These are phyloP conservation scores for Mythimna vitellina DNA, from an alignment of 2,888 invertebrate species.

Conservation along the genomic window DNA sequence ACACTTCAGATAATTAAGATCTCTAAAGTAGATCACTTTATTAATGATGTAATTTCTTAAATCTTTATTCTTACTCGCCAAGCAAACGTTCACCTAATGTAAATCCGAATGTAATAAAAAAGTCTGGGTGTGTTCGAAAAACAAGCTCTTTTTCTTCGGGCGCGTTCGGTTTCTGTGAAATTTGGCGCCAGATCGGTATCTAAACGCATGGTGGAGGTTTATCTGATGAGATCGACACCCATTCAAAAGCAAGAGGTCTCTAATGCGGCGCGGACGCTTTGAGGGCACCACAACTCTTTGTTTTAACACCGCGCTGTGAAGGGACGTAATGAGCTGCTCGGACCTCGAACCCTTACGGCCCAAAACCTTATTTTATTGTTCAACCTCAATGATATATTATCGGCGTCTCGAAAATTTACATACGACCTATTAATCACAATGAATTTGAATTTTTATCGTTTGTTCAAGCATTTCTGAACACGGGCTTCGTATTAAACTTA, in stretches of 20 bases:
- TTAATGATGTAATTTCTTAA: constrained; percentile 11
- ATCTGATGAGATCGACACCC: constrained; percentile 84
- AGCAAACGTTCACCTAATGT: constrained; percentile 24
- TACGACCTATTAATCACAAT: constrained; percentile 61
- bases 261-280: constrained; percentile 78
- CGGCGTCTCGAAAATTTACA: constrained; percentile 62
- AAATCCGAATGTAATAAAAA: constrained; percentile 48
- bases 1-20: constrained; percentile 12
- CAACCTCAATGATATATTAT: constrained; percentile 71
- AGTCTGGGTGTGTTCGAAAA: constrained; percentile 66
- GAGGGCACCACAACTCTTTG: constrained; percentile 73
- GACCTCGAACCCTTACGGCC: constrained; percentile 58
- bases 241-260: constrained; percentile 74
- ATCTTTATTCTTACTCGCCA: constrained; percentile 10
- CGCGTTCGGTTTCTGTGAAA: constrained; percentile 84
- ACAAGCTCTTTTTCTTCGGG: constrained; percentile 63
- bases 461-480: constrained; percentile 36
- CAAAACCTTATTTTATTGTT: constrained; percentile 68
- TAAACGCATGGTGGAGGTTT: constrained; percentile 70
- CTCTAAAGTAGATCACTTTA: constrained; percentile 8
- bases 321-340: constrained; percentile 74
- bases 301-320: constrained; percentile 79
- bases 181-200: constrained; percentile 88
- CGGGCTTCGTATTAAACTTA: constrained; percentile 31
- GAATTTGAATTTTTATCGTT: constrained; percentile 60